Conservation (phyloP, 2,797 vertebrate genomes). For the Gallinago stenura region DNA sequence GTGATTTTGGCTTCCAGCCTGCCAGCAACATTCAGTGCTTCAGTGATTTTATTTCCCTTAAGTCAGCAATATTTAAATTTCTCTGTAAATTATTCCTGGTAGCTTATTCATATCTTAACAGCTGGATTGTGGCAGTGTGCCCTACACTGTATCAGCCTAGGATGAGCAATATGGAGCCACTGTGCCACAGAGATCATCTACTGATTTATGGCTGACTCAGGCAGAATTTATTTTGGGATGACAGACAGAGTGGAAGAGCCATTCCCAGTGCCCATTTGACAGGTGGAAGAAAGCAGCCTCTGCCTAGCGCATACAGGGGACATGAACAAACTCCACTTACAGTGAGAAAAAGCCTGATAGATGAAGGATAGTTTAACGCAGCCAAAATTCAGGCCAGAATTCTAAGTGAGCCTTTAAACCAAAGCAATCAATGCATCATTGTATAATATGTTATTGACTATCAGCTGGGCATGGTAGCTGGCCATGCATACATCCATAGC, state of each 20-base stretch:
- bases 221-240: slow-evolving; percentile 23
- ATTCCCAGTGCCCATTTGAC: background rate
- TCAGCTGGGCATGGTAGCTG: background rate
- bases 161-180: background rate
- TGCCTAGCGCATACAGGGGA: background rate
- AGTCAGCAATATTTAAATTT: slow-evolving; percentile 63
- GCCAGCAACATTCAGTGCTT: background rate
- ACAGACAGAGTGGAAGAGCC: background rate
- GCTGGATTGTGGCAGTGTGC: slow-evolving; percentile 33
- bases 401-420: background rate
- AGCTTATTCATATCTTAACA: slow-evolving; percentile 32
- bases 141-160: background rate
- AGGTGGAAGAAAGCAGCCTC: background rate
- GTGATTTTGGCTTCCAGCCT: slow-evolving; percentile 37
- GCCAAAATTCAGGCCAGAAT: background rate
- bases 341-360: background rate
- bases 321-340: background rate
- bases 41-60: slow-evolving; percentile 19
- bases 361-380: background rate
- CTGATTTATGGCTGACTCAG: background rate
- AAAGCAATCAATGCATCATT: background rate
- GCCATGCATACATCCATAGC: background rate
- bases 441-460: background rate
- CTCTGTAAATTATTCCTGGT: slow-evolving; percentile 35
- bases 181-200: background rate